phyloP scores from a whole-genome alignment of 64 coral and sea anemone species.

The Cladopsammia gracilis region DNA sequence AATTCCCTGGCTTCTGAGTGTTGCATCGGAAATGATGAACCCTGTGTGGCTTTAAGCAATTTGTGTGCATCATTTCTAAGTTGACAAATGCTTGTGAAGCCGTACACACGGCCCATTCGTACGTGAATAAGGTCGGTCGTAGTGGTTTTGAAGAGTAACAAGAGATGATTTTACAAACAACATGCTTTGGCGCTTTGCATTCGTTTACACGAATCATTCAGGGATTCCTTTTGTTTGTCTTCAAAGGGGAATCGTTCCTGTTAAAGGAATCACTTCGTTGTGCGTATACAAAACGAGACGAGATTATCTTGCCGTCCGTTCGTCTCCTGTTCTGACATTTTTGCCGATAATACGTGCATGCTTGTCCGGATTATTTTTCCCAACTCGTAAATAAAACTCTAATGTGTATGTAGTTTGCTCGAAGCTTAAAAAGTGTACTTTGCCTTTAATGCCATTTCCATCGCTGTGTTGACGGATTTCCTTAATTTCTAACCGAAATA shows the following conservation, averaged over 20 bases:
- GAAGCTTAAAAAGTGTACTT: constrained; percentile 55
- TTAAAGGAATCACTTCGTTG: constrained; percentile 24
- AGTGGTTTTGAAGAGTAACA: constrained; percentile 35
- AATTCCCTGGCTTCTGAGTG: constrained; percentile 75
- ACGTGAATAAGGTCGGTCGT: constrained; percentile 32
- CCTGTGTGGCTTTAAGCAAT: constrained; percentile 60
- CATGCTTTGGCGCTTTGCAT: constrained; percentile 52
- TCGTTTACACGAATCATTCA: constrained; percentile 78
- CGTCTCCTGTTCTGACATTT: constrained; percentile 67
- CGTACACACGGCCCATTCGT: background rate
- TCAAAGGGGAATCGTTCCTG: constrained; percentile 71
- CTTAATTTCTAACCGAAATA: constrained; percentile 26
- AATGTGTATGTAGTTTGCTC: constrained; percentile 54
- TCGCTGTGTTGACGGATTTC: background rate
- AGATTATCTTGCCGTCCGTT: constrained; percentile 30
- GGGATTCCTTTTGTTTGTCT: constrained; percentile 80
- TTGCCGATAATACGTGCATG: constrained; percentile 67
- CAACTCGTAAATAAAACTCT: constrained; percentile 40
- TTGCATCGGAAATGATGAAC: constrained; percentile 75
- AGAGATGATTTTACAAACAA: constrained; percentile 68
- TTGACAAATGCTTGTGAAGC: constrained; percentile 5
- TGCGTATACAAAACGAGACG: constrained; percentile 30
- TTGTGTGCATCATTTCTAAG: constrained; percentile 62
- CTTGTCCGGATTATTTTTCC: constrained; percentile 30
- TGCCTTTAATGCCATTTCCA: constrained; percentile 35